Base-by-base conservation (phyloP, 37 sponge, comb jelly and placozoan genomes). In the Aplysina aerophoba region DNA sequence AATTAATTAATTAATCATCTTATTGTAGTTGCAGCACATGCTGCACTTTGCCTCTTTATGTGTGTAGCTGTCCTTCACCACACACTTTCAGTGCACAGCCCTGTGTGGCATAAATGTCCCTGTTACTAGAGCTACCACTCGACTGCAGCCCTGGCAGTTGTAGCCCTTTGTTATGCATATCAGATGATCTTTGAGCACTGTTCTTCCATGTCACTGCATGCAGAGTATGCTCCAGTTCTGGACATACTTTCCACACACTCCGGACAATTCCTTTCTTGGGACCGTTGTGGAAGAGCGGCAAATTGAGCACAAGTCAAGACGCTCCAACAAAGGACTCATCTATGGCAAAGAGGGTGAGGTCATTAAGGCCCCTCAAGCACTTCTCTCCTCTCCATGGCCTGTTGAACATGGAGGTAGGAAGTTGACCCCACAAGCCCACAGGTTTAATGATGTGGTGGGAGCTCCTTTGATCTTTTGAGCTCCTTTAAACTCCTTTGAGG, bases 191-290 rank as follows among this genome's bases (percentile, higher is more conserved):
- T 21, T 59, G 20, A 59, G 17, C 31, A 27, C 22, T 15, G 72
- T 33, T 24, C 35, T 35, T 44, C 39, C n/a, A n/a, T n/a, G 15
- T n/a, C n/a, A n/a, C 57, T 58, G 83, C 17, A 1, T 83, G 12
- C 65, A 91, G 84, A 64, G 87, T 41, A 68, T 80, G 11, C 68
- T 78, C 44, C 95, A 94, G 82, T 91, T 91, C 24, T 91, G 91
- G 92, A 91, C 92, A 1, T 86, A 91, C 55, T 94, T 86, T 60
- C 95, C 94, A 55, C 89, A 94, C 87, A 91, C 91, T 31, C 94
- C 94, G 12, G 94, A 94, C 84, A 94, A 94, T 74, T 83, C 92
- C 4, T 94, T 94, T 61, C 89, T 94, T 5, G 94, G 94, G 0
- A 88, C 88, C 50, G 84, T 86, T 0, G 69, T 91, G 17, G 86